Conservation (phyloP, 2,113 vertebrate species). For the Orthonyx spaldingii region DNA sequence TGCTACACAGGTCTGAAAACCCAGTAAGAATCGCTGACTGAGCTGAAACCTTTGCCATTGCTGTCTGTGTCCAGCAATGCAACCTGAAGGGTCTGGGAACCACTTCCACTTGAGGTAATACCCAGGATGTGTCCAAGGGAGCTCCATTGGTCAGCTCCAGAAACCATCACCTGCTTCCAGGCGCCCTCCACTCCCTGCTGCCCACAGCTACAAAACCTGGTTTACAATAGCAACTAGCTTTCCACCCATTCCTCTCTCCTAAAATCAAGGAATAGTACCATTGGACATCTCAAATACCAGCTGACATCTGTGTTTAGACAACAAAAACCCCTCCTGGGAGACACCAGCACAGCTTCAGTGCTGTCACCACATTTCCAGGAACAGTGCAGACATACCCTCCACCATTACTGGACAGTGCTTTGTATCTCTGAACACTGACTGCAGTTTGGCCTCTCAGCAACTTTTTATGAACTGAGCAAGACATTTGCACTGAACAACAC, state of each 20-base stretch:
- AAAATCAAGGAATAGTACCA: background rate
- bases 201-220: background rate
- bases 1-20: background rate
- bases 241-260: background rate
- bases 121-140: background rate
- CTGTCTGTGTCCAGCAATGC: background rate
- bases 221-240: background rate
- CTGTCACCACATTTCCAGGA: background rate
- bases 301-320: background rate
- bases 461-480: background rate
- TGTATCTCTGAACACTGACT: background rate
- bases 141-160: background rate
- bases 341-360: background rate
- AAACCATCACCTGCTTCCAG: accelerated
- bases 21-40: accelerated
- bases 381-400: background rate
- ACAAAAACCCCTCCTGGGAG: background rate
- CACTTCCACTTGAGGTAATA: background rate
- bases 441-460: background rate
- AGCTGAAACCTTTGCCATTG: background rate
- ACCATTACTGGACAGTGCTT: background rate
- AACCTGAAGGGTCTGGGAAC: background rate
- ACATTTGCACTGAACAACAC: background rate
- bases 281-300: background rate
- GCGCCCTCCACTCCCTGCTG: background rate